Evolutionary conservation across 2,797 vertebrate species (phyloP).

Genomic region (Carapus acus): DNA sequence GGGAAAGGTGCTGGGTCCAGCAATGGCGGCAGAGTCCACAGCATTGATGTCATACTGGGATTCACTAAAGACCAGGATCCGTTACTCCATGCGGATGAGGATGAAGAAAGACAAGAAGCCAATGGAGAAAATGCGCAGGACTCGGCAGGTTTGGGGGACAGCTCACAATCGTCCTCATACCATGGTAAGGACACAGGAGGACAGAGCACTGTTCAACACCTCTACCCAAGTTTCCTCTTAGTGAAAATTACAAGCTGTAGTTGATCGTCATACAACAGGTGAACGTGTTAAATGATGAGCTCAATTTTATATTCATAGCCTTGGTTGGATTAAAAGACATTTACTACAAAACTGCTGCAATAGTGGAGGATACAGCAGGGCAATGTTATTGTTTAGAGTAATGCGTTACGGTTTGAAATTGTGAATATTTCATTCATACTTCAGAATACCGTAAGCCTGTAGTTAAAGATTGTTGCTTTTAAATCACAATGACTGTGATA

Average conservation of each 20-base stretch:
- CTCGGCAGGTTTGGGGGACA: slow-evolving; percentile 59
- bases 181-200: slow-evolving; percentile 64
- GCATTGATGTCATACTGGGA: slow-evolving; percentile 78
- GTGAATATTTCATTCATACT: too few species aligned
- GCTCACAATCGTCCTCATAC: slow-evolving; percentile 60
- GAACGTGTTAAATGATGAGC: too few species aligned
- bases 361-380: too few species aligned
- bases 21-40: slow-evolving; percentile 69
- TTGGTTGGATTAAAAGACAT: too few species aligned
- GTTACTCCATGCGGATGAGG: slow-evolving; percentile 60
- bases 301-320: too few species aligned
- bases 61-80: slow-evolving; percentile 79
- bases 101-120: slow-evolving; percentile 52
- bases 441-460: too few species aligned
- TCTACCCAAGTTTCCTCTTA: not conserved
- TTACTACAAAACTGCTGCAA: too few species aligned
- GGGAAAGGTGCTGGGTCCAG: slow-evolving; percentile 68
- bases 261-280: not conserved
- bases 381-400: too few species aligned
- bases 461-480: too few species aligned
- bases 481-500: too few species aligned
- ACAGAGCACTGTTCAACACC: not conserved
- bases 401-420: too few species aligned
- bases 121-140: slow-evolving; percentile 50
- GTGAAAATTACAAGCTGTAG: not conserved